Conservation (phyloP, 2,888 invertebrate species). For the Germaria angustata region DNA sequence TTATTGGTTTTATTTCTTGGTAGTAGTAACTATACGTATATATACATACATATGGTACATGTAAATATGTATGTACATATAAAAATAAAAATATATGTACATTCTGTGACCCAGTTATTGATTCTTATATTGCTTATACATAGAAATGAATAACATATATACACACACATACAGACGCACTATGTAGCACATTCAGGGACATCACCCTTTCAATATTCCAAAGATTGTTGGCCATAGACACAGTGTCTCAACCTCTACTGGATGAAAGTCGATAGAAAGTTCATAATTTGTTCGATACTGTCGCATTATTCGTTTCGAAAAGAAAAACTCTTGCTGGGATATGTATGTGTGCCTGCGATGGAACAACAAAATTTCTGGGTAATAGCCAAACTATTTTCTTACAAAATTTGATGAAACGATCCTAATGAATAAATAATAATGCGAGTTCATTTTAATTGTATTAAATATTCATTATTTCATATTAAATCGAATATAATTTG, state of each 20-base stretch:
- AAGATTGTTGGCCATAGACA: background rate
- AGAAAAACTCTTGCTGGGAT: no score
- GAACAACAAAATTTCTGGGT: no score
- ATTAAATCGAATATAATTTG: no score
- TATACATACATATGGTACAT: no score
- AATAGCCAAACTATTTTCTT: no score
- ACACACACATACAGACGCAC: background rate
- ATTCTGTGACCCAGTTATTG: slow-evolving; percentile 37
- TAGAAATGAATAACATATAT: slow-evolving; percentile 1
- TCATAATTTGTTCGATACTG: no score
- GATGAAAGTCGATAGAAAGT: background rate
- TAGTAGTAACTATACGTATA: background rate
- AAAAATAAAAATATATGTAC: background rate
- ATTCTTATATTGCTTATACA: background rate
- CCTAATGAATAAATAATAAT: no score
- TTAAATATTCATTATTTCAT: no score
- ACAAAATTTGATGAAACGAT: no score
- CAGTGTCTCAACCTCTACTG: background rate
- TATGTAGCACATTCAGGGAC: background rate
- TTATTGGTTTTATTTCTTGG: slow-evolving; percentile 17
- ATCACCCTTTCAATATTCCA: background rate
- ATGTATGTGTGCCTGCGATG: no score
- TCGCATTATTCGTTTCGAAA: no score
- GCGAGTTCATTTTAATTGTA: no score
- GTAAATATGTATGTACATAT: background rate